Percentiles rank a stretch among this genome's conserved stretches.
Evolutionary conservation across 2,113 vertebrate genomes (phyloP).

Genomic region (Mesembrinibis cayennensis): DNA sequence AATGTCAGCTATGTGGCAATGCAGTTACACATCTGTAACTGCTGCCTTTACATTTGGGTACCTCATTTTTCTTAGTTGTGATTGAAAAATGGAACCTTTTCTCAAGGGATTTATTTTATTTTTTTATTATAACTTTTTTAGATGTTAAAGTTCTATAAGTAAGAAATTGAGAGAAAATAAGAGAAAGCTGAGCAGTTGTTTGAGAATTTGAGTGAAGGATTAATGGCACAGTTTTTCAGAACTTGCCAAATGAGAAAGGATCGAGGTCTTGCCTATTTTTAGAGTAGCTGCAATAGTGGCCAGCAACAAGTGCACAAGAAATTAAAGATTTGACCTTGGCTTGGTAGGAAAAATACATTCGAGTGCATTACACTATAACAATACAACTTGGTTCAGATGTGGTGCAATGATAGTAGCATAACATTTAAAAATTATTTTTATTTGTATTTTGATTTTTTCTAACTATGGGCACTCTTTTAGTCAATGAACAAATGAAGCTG

Average conservation of each 20-base stretch:
- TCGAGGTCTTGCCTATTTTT: background rate
- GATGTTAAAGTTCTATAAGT: background rate
- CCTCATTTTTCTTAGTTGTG: background rate
- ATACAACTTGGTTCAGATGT: background rate
- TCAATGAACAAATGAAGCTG: background rate
- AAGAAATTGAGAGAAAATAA: background rate
- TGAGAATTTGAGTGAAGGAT: background rate
- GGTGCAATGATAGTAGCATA: background rate
- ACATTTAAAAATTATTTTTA: background rate
- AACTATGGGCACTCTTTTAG: background rate
- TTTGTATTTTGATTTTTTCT: background rate
- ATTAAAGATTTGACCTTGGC: background rate
- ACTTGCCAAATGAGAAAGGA: background rate
- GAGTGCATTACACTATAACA: background rate
- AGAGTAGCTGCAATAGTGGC: background rate
- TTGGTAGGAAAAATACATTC: background rate
- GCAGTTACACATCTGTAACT: background rate
- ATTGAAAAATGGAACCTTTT: background rate
- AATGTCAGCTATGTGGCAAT: background rate
- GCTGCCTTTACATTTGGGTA: background rate
- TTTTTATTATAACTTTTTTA: background rate
- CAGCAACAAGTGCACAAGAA: background rate
- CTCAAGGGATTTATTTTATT: background rate
- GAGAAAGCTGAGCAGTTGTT: background rate
- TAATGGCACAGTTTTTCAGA: background rate